Base-by-base conservation (phyloP, 1,140 invertebrate species). In the Cotesia typhae region DNA sequence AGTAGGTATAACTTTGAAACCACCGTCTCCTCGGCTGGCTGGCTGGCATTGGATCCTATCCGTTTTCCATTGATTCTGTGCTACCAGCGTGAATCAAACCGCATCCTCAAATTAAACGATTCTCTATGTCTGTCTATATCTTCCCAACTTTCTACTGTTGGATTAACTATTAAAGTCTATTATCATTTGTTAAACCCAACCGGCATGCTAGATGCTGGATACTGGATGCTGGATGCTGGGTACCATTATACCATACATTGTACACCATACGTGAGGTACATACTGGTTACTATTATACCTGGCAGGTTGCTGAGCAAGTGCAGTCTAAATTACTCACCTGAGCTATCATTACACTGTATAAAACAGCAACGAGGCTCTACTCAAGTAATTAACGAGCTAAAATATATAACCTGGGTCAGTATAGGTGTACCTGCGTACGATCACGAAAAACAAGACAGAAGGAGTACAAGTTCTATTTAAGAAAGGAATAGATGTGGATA, bases 401-500 rank as follows among this genome's bases (percentile, higher is more conserved):
- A 47, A 47, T 47, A 47, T 6, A 47, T 47, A 47, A 47, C 41
- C 10, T 47, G 41, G 41, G 10, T 47, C 41, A 47, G 10, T 47
- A 47, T 47, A 47, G 10, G 10, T 6, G 4, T 47, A 47, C 5
- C 4, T 47, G 6, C 2, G 2, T 5, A 47, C 5, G 5, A 28
- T 28, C 28, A 1, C 1, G 28, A 28, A 28, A 47, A 47, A 47
- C 41, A 3, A 47, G 6, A 47, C 28, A 2, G 1, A 28, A 28
- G 28, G 37, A 64, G 37, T 12, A 64, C 10, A 64, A 64, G 57
- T 28, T 28, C 28, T 2, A 28, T 28, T 28, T 28, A n/a, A 70
- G 67, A 77, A 75, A 73, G 75, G 72, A 79, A 74, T 47, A 70
- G 60, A 72, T 60, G 36, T 61, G 70, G 67, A 68, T 76, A 73